Evolutionary conservation across 1,140 invertebrate species (phyloP).

Genomic region (Leptinotarsa undecemlineata): DNA sequence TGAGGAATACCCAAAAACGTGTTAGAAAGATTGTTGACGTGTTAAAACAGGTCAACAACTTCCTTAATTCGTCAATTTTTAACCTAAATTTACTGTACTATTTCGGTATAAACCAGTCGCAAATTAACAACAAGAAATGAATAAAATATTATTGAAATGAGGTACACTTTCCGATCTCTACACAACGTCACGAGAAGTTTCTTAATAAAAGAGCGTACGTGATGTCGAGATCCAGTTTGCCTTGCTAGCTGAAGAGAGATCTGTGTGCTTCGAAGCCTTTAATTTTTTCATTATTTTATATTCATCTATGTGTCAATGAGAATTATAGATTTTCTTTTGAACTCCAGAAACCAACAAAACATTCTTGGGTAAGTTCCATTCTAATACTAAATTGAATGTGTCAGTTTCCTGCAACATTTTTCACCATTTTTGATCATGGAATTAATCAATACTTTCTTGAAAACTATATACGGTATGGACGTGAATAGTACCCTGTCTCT

Average conservation of each 20-base stretch:
- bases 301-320: conserved; percentile 44
- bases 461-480: too few species aligned
- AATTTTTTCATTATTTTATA: neutral
- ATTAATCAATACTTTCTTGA: too few species aligned
- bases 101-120: neutral
- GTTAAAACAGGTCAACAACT: too few species aligned
- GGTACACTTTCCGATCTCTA: neutral
- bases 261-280: neutral
- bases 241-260: neutral
- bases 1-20: too few species aligned
- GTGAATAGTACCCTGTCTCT: too few species aligned
- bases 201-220: neutral
- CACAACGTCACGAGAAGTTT: neutral
- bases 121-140: neutral
- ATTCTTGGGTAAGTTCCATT: neutral
- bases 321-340: conserved; percentile 42
- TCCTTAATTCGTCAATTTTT: too few species aligned
- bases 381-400: too few species aligned
- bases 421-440: too few species aligned
- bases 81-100: neutral
- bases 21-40: too few species aligned
- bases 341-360: conserved; percentile 34
- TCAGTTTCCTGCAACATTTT: too few species aligned
- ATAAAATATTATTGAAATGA: conserved; percentile 3
- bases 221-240: neutral